Evolutionary conservation across 2,113 vertebrate genomes (phyloP).

Genomic region (Corythornis cristatus): DNA sequence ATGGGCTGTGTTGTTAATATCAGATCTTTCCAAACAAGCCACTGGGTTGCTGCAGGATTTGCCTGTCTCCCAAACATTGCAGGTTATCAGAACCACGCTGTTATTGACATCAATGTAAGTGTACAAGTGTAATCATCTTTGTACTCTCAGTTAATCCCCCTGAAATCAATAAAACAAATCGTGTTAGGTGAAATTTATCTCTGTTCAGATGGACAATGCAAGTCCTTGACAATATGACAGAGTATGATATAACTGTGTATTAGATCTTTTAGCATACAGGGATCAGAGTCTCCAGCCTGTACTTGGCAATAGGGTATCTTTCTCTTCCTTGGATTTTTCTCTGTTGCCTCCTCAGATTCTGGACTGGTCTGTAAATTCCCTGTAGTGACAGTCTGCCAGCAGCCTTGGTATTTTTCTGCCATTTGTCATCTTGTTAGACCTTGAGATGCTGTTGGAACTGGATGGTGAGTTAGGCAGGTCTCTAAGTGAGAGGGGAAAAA

Average conservation of each 20-base stretch:
- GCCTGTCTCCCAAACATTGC: background rate
- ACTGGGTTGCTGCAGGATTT: background rate
- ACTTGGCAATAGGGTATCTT: background rate
- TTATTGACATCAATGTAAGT: background rate
- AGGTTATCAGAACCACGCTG: background rate
- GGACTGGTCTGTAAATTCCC: background rate
- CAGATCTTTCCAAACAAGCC: background rate
- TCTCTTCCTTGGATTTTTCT: background rate
- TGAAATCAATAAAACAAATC: conserved; percentile 11
- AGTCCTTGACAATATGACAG: background rate
- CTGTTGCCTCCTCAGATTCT: background rate
- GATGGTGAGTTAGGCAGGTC: background rate
- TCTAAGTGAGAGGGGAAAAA: background rate
- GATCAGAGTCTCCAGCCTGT: background rate
- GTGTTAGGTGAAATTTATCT: background rate
- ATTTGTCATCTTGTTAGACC: background rate
- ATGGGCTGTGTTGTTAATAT: background rate
- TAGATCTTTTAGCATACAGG: background rate
- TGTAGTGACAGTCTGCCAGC: background rate
- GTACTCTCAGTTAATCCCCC: background rate
- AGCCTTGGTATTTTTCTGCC: background rate
- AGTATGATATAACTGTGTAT: background rate
- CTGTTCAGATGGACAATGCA: background rate
- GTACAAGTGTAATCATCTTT: background rate
- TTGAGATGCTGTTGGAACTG: background rate